Conservation (phyloP, 2,888 invertebrate species). For the Silvanus unidentatus region DNA sequence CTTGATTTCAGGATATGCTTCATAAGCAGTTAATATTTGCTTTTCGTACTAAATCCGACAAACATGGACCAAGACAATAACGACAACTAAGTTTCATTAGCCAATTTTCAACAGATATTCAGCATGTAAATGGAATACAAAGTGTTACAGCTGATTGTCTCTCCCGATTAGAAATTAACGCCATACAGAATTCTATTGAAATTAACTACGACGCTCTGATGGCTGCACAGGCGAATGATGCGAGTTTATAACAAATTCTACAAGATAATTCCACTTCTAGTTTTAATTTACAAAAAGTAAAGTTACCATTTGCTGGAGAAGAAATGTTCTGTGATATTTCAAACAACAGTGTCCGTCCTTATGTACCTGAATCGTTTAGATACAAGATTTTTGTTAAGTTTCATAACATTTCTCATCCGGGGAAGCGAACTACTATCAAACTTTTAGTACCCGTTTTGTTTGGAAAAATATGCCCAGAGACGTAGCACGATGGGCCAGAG, state of each 20-base stretch:
- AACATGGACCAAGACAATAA: slow-evolving; percentile 15
- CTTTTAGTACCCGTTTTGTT: neutral
- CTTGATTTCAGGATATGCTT: too few species aligned
- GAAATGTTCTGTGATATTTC: neutral
- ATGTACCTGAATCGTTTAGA: neutral
- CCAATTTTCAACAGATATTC: slow-evolving; percentile 12
- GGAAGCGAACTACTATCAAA: neutral
- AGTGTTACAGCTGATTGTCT: slow-evolving; percentile 3
- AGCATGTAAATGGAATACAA: neutral
- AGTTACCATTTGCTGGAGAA: neutral
- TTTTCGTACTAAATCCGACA: too few species aligned
- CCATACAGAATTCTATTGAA: neutral
- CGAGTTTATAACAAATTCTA: neutral
- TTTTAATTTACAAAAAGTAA: neutral
- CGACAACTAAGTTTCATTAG: slow-evolving; percentile 12
- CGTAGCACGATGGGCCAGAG: neutral
- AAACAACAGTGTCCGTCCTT: neutral
- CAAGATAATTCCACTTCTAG: neutral
- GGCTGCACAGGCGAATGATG: neutral
- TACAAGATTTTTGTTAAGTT: neutral
- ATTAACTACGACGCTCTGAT: neutral
- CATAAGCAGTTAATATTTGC: slow-evolving; percentile 35
- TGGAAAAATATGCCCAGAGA: neutral
- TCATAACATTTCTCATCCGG: neutral
- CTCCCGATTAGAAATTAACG: neutral